phyloP scores from a whole-genome alignment of 2,888 invertebrate genomes.

The Limnephilus rhombicus region DNA sequence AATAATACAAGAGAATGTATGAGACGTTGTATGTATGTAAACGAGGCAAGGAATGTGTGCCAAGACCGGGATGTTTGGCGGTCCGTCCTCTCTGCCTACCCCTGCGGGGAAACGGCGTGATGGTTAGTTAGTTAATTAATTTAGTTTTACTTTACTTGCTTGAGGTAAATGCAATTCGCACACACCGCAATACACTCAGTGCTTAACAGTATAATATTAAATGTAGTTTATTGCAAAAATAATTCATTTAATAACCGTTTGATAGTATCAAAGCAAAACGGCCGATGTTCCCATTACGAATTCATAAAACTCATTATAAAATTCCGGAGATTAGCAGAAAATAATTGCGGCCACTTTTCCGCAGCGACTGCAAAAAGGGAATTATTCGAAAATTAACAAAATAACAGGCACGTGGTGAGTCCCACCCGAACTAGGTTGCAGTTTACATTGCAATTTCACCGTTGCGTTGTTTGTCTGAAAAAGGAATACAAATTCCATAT shows the following conservation, averaged over 20 bases:
- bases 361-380: constrained; percentile 22
- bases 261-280: background rate
- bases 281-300: background rate
- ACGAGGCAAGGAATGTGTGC: too few species aligned
- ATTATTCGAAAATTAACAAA: constrained; percentile 14
- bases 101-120: too few species aligned
- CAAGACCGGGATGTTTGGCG: too few species aligned
- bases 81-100: too few species aligned
- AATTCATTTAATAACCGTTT: background rate
- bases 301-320: constrained; percentile 22
- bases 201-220: too few species aligned
- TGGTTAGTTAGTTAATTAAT: too few species aligned
- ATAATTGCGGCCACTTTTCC: constrained; percentile 6
- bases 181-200: too few species aligned
- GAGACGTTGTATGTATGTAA: too few species aligned
- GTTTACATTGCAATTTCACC: constrained; percentile 31
- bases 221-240: too few species aligned
- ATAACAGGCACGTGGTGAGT: background rate
- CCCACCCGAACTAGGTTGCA: background rate
- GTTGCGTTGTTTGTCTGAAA: constrained; percentile 21
- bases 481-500: constrained; percentile 35
- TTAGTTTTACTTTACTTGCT: too few species aligned
- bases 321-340: constrained; percentile 25
- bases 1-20: too few species aligned
- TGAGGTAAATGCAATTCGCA: too few species aligned